Evolutionary conservation across 2,113 vertebrate species (phyloP), one percentile per base, ranked within the genome.

Genomic region (Osmerus mordax): DNA sequence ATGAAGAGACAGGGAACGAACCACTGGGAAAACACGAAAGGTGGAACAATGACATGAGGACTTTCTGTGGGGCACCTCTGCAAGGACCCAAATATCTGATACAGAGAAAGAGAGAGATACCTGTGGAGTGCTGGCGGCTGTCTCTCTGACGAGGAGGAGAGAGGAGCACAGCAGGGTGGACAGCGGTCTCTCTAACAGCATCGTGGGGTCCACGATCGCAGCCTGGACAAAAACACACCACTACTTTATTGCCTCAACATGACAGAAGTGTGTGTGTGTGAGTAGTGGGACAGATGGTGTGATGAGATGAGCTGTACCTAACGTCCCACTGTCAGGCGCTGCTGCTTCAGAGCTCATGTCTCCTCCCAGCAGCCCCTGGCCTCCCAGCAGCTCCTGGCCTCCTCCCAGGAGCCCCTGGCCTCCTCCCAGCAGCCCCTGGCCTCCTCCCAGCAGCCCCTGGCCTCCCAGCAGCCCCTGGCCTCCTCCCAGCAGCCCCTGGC

Each of bases 131-230:
- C 72, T 83, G 61, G 87, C 82, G 79, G 75, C 72, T 91, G 84
- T 89, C 89, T 69, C 87, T 91, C 82, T 96, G 95, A 28, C 83
- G 91, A 16, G 96, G 95, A 0, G 95, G 95, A 6, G 95, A 96
- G 74, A 97, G 89, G 72, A 96, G 71, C 52, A 97, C 85, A 18
- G 94, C 95, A 18, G 95, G 90, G 29, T 29, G 12, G 72, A 52
- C 53, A 16, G 69, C 14, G 53, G 55, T 21, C 3, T 65, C 70
- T 19, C 47, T 54, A 15, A 25, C n/a, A n/a, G 28, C 16, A 55
- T 61, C n/a, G 13, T 63, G 6, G 13, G 23, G 14, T 32, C 60
- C 13, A 9, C 7, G 5, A 41, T 41, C 60, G 54, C 63, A 52
- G 29, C 65, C 82, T 86, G 80, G 4, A 55, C 19, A 9, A 65